Conservation (phyloP, 1,140 invertebrate species). For the Hycleus phaleratus region DNA sequence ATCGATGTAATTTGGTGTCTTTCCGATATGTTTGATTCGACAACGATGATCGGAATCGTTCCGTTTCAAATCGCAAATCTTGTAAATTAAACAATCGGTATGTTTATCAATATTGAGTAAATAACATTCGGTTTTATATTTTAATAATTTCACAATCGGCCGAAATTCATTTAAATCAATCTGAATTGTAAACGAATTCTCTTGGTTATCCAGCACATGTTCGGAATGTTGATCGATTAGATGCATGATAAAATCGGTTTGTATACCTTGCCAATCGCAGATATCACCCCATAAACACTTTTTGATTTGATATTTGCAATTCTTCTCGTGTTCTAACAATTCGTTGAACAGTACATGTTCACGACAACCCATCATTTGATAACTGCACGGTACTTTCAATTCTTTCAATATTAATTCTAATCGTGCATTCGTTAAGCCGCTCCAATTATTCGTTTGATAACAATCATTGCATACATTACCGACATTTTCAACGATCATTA, state of each 20-base stretch:
- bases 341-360: slow-evolving; percentile 13
- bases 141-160: slow-evolving; percentile 12
- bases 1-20: slow-evolving; percentile 23
- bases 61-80: slow-evolving; percentile 25
- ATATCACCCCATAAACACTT: slow-evolving; percentile 15
- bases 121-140: slow-evolving; percentile 20
- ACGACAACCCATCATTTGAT: slow-evolving; percentile 20
- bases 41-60: slow-evolving; percentile 19
- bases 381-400: slow-evolving; percentile 15
- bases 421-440: slow-evolving; percentile 4
- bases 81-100: slow-evolving; percentile 20
- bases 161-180: background rate
- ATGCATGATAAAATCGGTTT: slow-evolving; percentile 22
- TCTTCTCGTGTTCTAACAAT: slow-evolving; percentile 21
- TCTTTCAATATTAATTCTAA: slow-evolving; percentile 10
- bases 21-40: slow-evolving; percentile 26
- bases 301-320: slow-evolving; percentile 19
- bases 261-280: slow-evolving; percentile 25
- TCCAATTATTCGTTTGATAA: background rate
- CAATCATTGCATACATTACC: slow-evolving; percentile 2
- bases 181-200: slow-evolving; percentile 21
- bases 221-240: slow-evolving; percentile 24
- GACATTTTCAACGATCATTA: slow-evolving; percentile 1
- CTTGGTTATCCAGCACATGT: slow-evolving; percentile 23
- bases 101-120: slow-evolving; percentile 20